These are phyloP conservation scores for Halcyon leucocephala DNA, from an alignment of 2,797 vertebrate species.

Conservation along the genomic window DNA sequence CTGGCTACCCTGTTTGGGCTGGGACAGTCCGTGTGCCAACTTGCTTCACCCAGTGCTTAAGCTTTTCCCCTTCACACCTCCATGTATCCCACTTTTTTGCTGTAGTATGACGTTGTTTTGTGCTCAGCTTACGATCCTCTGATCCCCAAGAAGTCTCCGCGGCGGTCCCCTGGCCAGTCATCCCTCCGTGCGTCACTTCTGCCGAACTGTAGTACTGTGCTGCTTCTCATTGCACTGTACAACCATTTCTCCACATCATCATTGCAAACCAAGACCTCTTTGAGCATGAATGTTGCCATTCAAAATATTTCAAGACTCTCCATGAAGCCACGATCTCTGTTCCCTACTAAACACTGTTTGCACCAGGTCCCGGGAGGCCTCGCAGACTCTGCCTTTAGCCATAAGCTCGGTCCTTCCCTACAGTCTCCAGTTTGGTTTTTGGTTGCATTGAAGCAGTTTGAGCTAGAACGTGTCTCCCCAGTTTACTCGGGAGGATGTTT, in stretches of 20 bases:
- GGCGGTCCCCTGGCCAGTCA: background rate
- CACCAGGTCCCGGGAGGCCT: background rate
- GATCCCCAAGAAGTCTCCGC: background rate
- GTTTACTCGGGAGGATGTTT: background rate
- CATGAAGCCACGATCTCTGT: rapidly evolving
- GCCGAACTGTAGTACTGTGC: background rate
- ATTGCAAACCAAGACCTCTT: background rate
- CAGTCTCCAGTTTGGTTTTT: background rate
- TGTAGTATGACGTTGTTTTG: rapidly evolving
- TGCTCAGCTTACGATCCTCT: background rate
- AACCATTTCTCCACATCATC: background rate
- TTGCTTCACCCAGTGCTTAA: background rate
- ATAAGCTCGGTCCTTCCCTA: background rate
- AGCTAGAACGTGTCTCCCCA: background rate
- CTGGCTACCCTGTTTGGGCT: background rate
- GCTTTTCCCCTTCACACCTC: background rate
- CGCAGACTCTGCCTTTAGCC: background rate
- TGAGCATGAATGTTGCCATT: rapidly evolving
- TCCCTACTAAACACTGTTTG: background rate
- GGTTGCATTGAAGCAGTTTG: background rate
- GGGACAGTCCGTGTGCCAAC: background rate
- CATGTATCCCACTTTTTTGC: rapidly evolving
- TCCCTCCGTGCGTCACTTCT: background rate
- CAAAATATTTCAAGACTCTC: background rate
- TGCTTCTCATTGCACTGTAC: background rate